phyloP scores from a whole-genome alignment of 2,113 vertebrate genomes.

The Cyanoramphus novaezelandiae region DNA sequence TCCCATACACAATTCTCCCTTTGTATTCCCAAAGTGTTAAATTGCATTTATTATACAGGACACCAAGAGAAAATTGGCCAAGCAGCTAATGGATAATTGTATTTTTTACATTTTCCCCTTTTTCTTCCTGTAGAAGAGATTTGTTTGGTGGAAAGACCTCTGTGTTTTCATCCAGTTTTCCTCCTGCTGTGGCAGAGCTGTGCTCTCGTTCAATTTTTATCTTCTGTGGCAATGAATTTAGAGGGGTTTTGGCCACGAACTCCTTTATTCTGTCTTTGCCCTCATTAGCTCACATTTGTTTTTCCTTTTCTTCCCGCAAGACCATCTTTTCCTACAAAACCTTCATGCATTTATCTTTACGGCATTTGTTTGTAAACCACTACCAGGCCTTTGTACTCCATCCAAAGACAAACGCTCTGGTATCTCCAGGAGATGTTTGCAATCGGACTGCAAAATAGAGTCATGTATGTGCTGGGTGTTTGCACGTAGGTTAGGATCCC shows the following conservation, averaged over 20 bases:
- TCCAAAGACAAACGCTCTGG: conserved; percentile 10
- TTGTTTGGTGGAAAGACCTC: neutral
- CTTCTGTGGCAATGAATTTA: conserved; percentile 45
- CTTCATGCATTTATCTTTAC: neutral
- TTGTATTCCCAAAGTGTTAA: conserved; percentile 26
- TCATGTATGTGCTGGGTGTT: neutral
- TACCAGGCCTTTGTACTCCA: neutral
- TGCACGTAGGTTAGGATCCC: fast-evolving
- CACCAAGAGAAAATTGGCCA: neutral
- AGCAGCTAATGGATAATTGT: neutral
- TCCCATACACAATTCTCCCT: neutral
- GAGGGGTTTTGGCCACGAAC: neutral
- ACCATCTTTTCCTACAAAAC: neutral
- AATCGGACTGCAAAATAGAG: neutral
- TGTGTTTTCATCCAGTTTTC: neutral
- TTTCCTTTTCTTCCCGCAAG: neutral
- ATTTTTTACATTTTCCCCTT: neutral
- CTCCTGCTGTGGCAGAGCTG: neutral
- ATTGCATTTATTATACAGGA: neutral
- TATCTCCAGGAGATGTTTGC: neutral
- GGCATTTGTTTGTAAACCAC: conserved; percentile 46
- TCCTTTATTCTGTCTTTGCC: conserved; percentile 15
- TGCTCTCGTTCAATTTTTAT: conserved; percentile 35
- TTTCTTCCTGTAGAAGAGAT: neutral
- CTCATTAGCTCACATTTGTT: conserved; percentile 30